Percentiles rank a stretch among this genome's conserved stretches.
phyloP scores from a whole-genome alignment of 2,113 vertebrate genomes.

The Stictonetta naevosa region DNA sequence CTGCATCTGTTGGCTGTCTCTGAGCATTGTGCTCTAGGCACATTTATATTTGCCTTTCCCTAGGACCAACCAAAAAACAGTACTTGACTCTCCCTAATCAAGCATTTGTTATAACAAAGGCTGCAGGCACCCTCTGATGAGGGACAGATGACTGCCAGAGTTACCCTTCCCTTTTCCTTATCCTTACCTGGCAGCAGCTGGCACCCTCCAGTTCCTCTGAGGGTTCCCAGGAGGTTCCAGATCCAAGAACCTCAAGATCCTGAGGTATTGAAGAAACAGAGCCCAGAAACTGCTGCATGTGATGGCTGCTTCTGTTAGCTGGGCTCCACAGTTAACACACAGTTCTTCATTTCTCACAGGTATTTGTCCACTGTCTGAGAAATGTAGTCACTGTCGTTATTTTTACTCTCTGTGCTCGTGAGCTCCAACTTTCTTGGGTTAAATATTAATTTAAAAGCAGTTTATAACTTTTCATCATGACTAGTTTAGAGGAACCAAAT shows the following conservation, averaged over 20 bases:
- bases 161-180: not conserved
- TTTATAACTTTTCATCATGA: not conserved
- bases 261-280: not conserved
- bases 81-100: not conserved
- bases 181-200: not conserved
- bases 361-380: not conserved
- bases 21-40: not conserved
- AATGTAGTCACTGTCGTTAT: not conserved
- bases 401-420: not conserved
- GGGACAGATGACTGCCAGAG: too few species aligned
- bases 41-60: not conserved
- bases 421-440: not conserved
- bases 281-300: not conserved
- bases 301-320: not conserved
- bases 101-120: too few species aligned
- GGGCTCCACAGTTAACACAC: not conserved
- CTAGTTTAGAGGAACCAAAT: not conserved
- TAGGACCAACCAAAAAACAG: not conserved
- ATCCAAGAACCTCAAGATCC: not conserved
- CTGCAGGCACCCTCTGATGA: too few species aligned
- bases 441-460: not conserved
- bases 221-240: not conserved
- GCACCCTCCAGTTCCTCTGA: not conserved
- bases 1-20: not conserved
- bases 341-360: not conserved